These are phyloP conservation scores for Tiliacea citrago DNA, from an alignment of 2,888 invertebrate species.

Conservation along the genomic window DNA sequence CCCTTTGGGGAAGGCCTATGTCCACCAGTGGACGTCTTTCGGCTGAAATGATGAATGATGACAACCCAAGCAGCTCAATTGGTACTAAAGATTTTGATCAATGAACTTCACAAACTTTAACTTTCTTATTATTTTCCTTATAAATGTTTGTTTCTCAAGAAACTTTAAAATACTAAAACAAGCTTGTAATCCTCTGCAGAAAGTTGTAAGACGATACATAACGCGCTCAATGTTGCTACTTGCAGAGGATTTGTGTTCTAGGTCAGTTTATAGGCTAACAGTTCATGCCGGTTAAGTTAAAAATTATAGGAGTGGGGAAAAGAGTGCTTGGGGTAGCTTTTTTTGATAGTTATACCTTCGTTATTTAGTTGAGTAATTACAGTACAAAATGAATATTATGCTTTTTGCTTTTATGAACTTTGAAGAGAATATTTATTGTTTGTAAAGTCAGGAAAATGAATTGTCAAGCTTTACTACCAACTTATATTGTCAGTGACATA, in stretches of 20 bases:
- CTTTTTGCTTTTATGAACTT: neutral
- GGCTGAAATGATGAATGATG: too few species aligned
- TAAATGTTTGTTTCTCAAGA: conserved; percentile 9
- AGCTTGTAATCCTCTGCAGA: conserved; percentile 14
- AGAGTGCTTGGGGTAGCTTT: neutral
- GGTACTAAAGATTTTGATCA: neutral
- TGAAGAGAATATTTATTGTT: neutral
- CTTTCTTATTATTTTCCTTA: neutral
- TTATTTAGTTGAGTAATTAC: neutral
- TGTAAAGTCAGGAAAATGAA: too few species aligned
- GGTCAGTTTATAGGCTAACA: conserved; percentile 13
- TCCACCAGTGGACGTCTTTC: too few species aligned
- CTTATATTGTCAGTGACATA: too few species aligned
- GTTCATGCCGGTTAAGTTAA: neutral
- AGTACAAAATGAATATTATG: neutral
- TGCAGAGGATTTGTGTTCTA: conserved; percentile 7
- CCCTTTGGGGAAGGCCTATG: too few species aligned
- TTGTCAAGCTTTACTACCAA: too few species aligned
- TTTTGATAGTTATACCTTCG: neutral
- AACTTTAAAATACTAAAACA: conserved; percentile 33
- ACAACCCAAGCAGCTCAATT: neutral
- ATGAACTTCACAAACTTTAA: conserved; percentile 14
- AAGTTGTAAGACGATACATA: conserved; percentile 38
- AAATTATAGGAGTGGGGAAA: neutral
- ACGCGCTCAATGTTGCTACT: neutral